A percentile compares a stretch with the other conserved stretches of the same genome.
Evolutionary conservation across 2,888 invertebrate species (phyloP).

Genomic region (Stegana nigrithorax): DNA sequence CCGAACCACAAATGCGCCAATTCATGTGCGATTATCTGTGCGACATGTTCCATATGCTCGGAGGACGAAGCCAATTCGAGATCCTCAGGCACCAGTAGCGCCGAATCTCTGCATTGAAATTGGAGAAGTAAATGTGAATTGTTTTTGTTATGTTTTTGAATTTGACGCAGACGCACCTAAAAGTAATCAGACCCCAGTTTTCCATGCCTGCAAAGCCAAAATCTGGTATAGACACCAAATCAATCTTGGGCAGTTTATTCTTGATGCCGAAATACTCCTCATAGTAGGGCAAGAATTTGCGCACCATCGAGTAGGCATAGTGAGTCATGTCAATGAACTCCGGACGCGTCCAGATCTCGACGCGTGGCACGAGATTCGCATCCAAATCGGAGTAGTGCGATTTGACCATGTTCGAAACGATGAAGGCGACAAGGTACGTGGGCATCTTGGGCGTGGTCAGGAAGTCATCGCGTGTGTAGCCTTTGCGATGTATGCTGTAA

Average conservation of each 20-base stretch:
- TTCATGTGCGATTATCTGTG: conserved; percentile 80
- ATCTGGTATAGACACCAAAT: conserved; percentile 80
- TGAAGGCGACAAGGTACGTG: conserved; percentile 79
- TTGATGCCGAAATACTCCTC: conserved; percentile 76
- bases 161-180: conserved; percentile 61
- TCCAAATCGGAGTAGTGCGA: conserved; percentile 56
- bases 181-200: conserved; percentile 76
- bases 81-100: conserved; percentile 70
- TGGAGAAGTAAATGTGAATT: background rate
- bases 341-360: conserved; percentile 67
- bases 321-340: conserved; percentile 65
- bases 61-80: conserved; percentile 69
- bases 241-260: conserved; percentile 76
- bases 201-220: conserved; percentile 81
- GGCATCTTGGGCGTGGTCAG: conserved; percentile 78
- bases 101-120: conserved; percentile 72
- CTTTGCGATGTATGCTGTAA: conserved; percentile 61
- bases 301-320: conserved; percentile 73
- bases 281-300: conserved; percentile 73
- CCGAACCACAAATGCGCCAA: conserved; percentile 88
- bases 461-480: conserved; percentile 76
- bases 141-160: background rate
- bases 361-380: conserved; percentile 53
- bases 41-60: conserved; percentile 74
- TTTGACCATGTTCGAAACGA: conserved; percentile 71